phyloP scores from a whole-genome alignment of 2,797 vertebrate species.

The Microctenopoma lineatum region DNA sequence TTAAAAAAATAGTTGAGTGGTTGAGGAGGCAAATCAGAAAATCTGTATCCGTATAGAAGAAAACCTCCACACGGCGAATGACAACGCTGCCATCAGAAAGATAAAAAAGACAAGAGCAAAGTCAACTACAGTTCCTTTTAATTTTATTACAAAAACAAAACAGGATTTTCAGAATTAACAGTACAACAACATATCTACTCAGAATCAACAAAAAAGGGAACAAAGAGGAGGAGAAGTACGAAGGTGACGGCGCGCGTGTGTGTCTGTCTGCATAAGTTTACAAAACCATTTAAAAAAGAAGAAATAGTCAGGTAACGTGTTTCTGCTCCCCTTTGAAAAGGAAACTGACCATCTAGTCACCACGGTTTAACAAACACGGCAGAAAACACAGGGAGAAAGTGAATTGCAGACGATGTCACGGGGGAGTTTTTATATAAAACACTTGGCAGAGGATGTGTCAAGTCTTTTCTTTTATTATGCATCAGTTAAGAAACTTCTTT shows the following conservation, averaged over 20 bases:
- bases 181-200: slow-evolving; percentile 80
- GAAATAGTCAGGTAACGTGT: neutral
- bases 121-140: slow-evolving; percentile 73
- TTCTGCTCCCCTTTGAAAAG: slow-evolving; percentile 26
- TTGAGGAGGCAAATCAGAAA: too few relatives aligned
- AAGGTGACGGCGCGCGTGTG: slow-evolving; percentile 49
- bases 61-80: neutral
- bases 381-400: slow-evolving; percentile 8
- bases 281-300: slow-evolving; percentile 55
- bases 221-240: slow-evolving; percentile 49
- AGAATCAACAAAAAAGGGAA: slow-evolving; percentile 55
- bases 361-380: slow-evolving; percentile 44
- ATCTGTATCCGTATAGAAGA: neutral
- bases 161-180: slow-evolving; percentile 75
- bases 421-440: slow-evolving; percentile 71
- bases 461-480: slow-evolving; percentile 61
- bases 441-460: slow-evolving; percentile 70
- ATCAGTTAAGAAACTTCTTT: slow-evolving; percentile 66
- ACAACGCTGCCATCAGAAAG: neutral
- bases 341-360: slow-evolving; percentile 20
- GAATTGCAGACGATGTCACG: neutral
- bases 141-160: slow-evolving; percentile 84
- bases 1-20: too few relatives aligned
- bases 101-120: slow-evolving; percentile 27
- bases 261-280: slow-evolving; percentile 52